A percentile compares a stretch with the other conserved stretches of the same genome.
These are phyloP conservation scores for Aeoliscus strigatus DNA, from an alignment of 2,797 vertebrate genomes.

Conservation along the genomic window DNA sequence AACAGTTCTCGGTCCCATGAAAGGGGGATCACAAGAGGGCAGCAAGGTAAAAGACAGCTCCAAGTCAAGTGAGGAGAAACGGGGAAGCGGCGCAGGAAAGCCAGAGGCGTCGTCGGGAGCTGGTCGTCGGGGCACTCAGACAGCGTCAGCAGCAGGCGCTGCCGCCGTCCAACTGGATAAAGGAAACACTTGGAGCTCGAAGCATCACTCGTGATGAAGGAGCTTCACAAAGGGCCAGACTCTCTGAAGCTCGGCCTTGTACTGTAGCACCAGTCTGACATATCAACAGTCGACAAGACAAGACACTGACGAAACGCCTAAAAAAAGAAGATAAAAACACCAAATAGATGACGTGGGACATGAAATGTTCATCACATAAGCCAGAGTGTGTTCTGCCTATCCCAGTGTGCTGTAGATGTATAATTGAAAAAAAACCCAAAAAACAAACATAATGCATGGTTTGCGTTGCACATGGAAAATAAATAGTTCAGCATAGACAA, in stretches of 20 bases:
- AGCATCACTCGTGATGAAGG: conserved; percentile 64
- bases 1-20: conserved; percentile 74
- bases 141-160: conserved; percentile 19
- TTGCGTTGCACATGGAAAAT: conserved; percentile 55
- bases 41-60: conserved; percentile 58
- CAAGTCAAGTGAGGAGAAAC: conserved; percentile 67
- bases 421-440: conserved; percentile 13
- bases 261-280: conserved; percentile 55
- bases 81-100: conserved; percentile 57
- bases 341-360: conserved; percentile 34
- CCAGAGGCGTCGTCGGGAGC: conserved; percentile 45
- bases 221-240: conserved; percentile 18
- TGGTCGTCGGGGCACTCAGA: conserved; percentile 46
- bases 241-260: conserved; percentile 62
- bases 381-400: conserved; percentile 47
- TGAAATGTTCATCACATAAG: conserved; percentile 38
- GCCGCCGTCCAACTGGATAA: conserved; percentile 51
- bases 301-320: conserved; percentile 37
- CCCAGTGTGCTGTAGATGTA: conserved; percentile 49
- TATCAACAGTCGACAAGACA: conserved; percentile 42
- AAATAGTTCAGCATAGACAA: too few relatives aligned
- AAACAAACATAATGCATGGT: conserved; percentile 67
- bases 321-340: conserved; percentile 33
- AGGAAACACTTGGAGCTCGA: conserved; percentile 61
- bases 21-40: conserved; percentile 61